Conservation (phyloP, 2,797 vertebrate genomes). For the Glyptemys insculpta region DNA sequence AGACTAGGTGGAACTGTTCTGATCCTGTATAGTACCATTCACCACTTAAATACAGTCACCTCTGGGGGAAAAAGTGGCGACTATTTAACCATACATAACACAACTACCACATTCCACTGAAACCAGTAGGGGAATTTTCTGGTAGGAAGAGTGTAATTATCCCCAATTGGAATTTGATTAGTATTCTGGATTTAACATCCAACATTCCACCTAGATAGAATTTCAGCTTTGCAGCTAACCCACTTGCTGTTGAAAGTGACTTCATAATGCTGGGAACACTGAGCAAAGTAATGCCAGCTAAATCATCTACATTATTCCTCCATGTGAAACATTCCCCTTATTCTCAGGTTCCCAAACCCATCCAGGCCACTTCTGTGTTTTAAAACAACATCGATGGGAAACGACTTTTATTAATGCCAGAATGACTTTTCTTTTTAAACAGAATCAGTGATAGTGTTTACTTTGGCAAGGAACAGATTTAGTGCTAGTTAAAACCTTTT, state of each 20-base stretch:
- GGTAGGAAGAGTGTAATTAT: background rate
- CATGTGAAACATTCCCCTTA: background rate
- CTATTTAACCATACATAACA: background rate
- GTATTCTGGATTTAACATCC: background rate
- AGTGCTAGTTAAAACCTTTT: constrained; percentile 42
- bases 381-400: background rate
- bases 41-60: background rate
- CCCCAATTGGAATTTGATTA: background rate
- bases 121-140: rapidly evolving
- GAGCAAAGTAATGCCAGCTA: background rate
- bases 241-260: background rate
- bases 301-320: background rate
- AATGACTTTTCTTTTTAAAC: constrained; percentile 39
- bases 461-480: constrained; percentile 54
- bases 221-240: background rate
- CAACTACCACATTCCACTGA: rapidly evolving
- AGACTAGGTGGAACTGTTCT: background rate
- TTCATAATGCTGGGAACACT: background rate
- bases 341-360: background rate
- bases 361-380: background rate
- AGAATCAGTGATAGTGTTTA: constrained; percentile 37
- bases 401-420: constrained; percentile 11
- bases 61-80: background rate
- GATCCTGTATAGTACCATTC: background rate
- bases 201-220: background rate